Evolutionary conservation across 2,888 invertebrate species (phyloP).

Genomic region (Ellobium chinense): DNA sequence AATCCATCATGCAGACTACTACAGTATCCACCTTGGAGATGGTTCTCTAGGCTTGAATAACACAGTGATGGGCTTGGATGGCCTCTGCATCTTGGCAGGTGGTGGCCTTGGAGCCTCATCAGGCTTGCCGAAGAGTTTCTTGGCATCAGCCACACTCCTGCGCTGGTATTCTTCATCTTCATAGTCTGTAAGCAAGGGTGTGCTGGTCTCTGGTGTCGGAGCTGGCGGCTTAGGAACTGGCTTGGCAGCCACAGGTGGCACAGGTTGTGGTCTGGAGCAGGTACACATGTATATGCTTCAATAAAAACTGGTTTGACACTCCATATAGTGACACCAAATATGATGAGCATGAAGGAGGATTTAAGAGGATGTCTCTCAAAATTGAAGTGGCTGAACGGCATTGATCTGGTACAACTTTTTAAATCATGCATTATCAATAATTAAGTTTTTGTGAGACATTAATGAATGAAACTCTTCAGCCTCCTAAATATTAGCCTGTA

Average conservation of each 20-base stretch:
- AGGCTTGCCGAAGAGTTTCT: constrained; percentile 58
- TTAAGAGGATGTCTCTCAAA: too few relatives aligned
- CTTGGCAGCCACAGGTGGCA: constrained; percentile 50
- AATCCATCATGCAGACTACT: neutral
- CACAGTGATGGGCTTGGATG: constrained; percentile 43
- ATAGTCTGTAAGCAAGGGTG: constrained; percentile 55
- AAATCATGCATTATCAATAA: too few relatives aligned
- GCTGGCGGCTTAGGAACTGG: constrained; percentile 51
- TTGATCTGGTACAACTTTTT: too few relatives aligned
- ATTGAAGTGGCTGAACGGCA: too few relatives aligned
- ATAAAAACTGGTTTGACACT: too few relatives aligned
- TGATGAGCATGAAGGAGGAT: too few relatives aligned
- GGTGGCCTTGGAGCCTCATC: constrained; percentile 48
- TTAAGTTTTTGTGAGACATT: too few relatives aligned
- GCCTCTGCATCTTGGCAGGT: constrained; percentile 51
- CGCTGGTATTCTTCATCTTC: constrained; percentile 61
- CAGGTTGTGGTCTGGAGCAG: constrained; percentile 11
- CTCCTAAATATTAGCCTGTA: too few relatives aligned
- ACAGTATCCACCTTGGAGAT: constrained; percentile 51
- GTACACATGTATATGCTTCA: neutral
- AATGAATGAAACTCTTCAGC: too few relatives aligned
- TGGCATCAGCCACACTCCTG: constrained; percentile 65
- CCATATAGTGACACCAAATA: too few relatives aligned
- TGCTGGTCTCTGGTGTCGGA: constrained; percentile 41
- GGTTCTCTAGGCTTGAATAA: constrained; percentile 48